Evolutionary conservation across 2,797 vertebrate species (phyloP).

Genomic region (Margarornis squamiger): DNA sequence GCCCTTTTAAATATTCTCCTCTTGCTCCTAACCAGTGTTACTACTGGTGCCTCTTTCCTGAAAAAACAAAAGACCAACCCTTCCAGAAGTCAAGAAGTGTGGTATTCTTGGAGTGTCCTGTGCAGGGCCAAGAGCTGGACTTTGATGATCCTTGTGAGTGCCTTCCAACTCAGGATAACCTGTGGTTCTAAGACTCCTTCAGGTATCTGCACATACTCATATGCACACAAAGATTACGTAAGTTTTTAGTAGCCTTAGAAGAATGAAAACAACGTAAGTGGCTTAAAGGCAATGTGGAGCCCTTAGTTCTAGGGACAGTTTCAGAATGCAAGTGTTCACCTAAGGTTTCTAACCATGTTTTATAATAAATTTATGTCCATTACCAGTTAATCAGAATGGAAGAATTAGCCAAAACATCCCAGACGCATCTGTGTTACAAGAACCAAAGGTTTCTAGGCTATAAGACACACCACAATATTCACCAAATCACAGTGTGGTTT

Average conservation of each 20-base stretch:
- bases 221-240: background rate
- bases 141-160: background rate
- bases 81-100: background rate
- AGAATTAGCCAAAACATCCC: conserved; percentile 9
- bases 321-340: background rate
- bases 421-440: background rate
- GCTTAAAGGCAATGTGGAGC: background rate
- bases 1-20: background rate
- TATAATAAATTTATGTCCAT: background rate
- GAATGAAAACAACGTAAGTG: background rate
- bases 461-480: background rate
- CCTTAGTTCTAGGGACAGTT: background rate
- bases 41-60: background rate
- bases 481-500: conserved; percentile 2
- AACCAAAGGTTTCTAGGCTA: background rate
- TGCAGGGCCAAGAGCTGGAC: background rate
- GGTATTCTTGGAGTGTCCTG: background rate
- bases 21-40: background rate
- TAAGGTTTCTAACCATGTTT: background rate
- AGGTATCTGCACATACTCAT: background rate
- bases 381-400: background rate
- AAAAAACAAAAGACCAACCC: background rate
- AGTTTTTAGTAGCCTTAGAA: background rate
- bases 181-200: background rate
- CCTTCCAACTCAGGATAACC: background rate